These are phyloP conservation scores for Limnothrissa miodon DNA, from an alignment of 2,113 vertebrate genomes.

Conservation along the genomic window DNA sequence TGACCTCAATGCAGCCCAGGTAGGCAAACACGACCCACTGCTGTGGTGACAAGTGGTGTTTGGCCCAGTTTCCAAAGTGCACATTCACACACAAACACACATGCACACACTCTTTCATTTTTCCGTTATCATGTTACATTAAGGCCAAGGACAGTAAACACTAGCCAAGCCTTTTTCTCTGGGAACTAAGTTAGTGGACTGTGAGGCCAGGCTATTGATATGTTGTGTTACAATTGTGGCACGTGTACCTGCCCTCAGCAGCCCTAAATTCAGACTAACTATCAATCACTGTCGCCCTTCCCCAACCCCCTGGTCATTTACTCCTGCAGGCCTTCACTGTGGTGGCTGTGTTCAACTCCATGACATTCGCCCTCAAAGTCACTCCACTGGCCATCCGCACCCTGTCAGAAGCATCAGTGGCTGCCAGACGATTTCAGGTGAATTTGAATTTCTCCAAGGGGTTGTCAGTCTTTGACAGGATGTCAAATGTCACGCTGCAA, in stretches of 20 bases:
- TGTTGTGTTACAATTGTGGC: not conserved
- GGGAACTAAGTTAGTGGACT: constrained; percentile 11
- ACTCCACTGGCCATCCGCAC: constrained; percentile 73
- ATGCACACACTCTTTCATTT: not conserved
- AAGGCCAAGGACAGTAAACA: constrained; percentile 10
- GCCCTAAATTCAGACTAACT: not conserved
- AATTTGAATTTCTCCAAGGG: not conserved
- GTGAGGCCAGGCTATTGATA: not conserved
- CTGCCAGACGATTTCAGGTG: constrained; percentile 78
- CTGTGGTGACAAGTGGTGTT: not conserved
- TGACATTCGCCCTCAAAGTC: constrained; percentile 79
- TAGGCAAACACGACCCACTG: constrained; percentile 41
- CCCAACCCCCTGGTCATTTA: not conserved
- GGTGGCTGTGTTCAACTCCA: constrained; percentile 79
- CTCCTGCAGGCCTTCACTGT: constrained; percentile 74
- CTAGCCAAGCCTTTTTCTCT: not conserved
- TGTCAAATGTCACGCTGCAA: too few relatives aligned
- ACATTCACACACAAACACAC: not conserved
- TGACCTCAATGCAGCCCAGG: constrained; percentile 77
- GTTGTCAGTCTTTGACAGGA: not conserved
- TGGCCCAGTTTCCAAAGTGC: not conserved
- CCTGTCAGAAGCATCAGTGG: constrained; percentile 73
- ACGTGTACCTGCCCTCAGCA: not conserved
- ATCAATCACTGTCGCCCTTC: not conserved
- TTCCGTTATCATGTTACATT: not conserved